Evolutionary conservation across 2,113 vertebrate species (phyloP).

Genomic region (Apteryx mantelli): DNA sequence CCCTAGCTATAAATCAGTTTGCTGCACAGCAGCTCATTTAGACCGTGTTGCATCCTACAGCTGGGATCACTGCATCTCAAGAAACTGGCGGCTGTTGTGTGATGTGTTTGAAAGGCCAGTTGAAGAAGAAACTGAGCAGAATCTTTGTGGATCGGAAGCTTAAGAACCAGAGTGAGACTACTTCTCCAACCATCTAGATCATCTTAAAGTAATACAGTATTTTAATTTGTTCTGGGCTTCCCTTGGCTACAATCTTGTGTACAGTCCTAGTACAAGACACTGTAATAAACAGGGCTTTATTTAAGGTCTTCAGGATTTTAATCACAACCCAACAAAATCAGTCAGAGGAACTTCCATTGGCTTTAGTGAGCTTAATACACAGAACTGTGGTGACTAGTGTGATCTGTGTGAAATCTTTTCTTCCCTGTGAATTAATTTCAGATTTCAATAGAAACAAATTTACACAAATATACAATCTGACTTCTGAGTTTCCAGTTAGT

Average conservation of each 20-base stretch:
- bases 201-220: neutral
- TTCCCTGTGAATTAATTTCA: constrained; percentile 28
- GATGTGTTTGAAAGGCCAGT: neutral
- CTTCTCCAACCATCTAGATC: neutral
- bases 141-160: neutral
- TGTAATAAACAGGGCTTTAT: neutral
- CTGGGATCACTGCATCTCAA: neutral
- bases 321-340: neutral
- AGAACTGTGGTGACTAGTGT: neutral
- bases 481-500: constrained; percentile 29
- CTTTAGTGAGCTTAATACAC: neutral
- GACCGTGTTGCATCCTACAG: neutral
- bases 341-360: neutral
- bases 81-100: neutral
- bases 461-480: neutral
- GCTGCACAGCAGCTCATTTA: neutral
- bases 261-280: neutral
- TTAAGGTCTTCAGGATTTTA: neutral
- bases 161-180: neutral
- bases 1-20: neutral
- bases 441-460: constrained; percentile 30
- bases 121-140: neutral
- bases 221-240: neutral
- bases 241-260: neutral
- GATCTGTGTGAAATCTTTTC: constrained; percentile 25